These are phyloP conservation scores for Hydrotaea cyrtoneurina DNA, from an alignment of 2,888 invertebrate genomes.

Conservation along the genomic window DNA sequence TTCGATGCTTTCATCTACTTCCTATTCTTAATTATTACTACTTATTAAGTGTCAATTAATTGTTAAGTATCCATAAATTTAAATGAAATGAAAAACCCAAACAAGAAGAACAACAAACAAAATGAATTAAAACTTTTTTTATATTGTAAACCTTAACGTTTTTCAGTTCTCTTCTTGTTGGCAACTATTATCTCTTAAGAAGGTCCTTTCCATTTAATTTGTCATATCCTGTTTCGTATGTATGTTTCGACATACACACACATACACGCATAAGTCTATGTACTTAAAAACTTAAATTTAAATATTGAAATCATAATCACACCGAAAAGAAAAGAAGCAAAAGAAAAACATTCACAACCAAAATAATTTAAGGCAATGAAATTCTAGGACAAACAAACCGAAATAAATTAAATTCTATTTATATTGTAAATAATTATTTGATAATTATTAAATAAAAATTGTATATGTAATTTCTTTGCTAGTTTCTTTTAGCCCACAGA, in stretches of 20 bases:
- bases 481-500: slow-evolving; percentile 41
- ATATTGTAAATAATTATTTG: slow-evolving; percentile 51
- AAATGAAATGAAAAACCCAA: slow-evolving; percentile 6
- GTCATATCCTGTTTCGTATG: neutral
- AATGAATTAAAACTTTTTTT: neutral
- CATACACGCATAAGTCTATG: neutral
- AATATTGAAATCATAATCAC: slow-evolving; percentile 20
- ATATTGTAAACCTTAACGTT: neutral
- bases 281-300: slow-evolving; percentile 39
- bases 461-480: slow-evolving; percentile 45
- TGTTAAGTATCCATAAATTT: slow-evolving; percentile 49
- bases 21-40: slow-evolving; percentile 30
- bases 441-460: slow-evolving; percentile 46
- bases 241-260: neutral
- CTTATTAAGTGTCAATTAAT: slow-evolving; percentile 64
- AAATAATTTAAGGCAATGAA: slow-evolving; percentile 4
- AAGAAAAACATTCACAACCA: slow-evolving; percentile 20
- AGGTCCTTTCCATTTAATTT: neutral
- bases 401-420: slow-evolving; percentile 20
- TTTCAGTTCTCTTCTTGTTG: neutral
- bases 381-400: neutral
- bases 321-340: neutral
- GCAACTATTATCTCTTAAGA: neutral
- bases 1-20: slow-evolving; percentile 14
- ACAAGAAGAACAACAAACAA: slow-evolving; percentile 19